Evolutionary conservation across 2,888 invertebrate species (phyloP).

Genomic region (Morpho achilles): DNA sequence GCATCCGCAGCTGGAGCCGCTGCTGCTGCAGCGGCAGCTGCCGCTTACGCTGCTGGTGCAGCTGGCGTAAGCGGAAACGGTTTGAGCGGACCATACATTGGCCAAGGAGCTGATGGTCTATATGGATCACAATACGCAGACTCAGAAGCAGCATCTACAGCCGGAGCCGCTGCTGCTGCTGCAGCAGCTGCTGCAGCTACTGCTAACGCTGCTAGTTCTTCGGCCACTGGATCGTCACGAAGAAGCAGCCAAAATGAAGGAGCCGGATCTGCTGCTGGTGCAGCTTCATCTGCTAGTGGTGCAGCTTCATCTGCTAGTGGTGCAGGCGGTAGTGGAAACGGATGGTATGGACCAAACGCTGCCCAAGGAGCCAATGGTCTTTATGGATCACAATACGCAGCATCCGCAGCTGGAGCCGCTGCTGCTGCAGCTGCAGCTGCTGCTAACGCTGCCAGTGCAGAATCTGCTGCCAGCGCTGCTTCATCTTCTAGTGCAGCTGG

Average conservation of each 20-base stretch:
- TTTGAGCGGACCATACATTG: not conserved
- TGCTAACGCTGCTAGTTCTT: constrained; percentile 1
- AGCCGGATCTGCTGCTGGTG: not conserved
- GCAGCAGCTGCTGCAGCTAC: not conserved
- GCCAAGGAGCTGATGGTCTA: not conserved
- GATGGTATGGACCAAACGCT: too few relatives aligned
- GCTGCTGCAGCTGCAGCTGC: too few relatives aligned
- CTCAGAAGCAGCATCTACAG: not conserved
- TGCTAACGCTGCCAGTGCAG: too few relatives aligned
- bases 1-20: not conserved
- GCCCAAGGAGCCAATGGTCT: too few relatives aligned
- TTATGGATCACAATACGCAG: too few relatives aligned
- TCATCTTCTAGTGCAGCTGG: too few relatives aligned
- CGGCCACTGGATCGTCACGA: too few relatives aligned
- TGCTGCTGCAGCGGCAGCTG: not conserved
- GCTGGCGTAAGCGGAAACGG: not conserved
- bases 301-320: too few relatives aligned
- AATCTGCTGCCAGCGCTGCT: too few relatives aligned
- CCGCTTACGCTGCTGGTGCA: too few relatives aligned
- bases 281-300: not conserved
- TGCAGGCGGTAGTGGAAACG: too few relatives aligned
- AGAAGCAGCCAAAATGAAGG: not conserved
- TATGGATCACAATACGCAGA: not conserved
- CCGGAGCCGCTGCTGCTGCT: not conserved
- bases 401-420: too few relatives aligned